A percentile compares a stretch with the other conserved stretches of the same genome.
These are phyloP conservation scores for Tadarida brasiliensis DNA, from an alignment of 2,797 vertebrate genomes.

Conservation along the genomic window DNA sequence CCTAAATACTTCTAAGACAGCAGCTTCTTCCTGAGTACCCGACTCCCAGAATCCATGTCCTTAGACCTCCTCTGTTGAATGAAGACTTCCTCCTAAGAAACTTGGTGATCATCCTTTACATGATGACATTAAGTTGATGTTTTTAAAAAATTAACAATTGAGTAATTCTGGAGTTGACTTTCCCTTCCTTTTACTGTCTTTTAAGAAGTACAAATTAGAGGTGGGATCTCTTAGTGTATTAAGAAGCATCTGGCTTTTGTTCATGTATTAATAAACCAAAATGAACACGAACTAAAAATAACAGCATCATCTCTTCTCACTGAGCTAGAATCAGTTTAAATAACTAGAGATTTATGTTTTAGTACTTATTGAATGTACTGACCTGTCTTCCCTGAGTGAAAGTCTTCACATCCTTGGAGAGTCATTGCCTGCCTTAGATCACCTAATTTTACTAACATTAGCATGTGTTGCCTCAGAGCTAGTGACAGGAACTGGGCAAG, in stretches of 20 bases:
- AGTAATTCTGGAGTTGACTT: background rate
- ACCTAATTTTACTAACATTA: background rate
- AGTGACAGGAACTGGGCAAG: background rate
- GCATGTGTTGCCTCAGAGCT: background rate
- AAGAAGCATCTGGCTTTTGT: background rate
- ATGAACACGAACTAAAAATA: background rate
- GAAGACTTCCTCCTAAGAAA: background rate
- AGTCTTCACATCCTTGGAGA: background rate
- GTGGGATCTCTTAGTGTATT: background rate
- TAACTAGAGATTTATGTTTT: background rate
- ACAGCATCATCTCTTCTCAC: background rate
- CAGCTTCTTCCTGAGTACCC: background rate
- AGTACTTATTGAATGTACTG: background rate
- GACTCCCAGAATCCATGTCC: background rate
- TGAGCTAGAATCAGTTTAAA: slow-evolving; percentile 8
- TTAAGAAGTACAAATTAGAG: background rate
- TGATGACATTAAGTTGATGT: background rate
- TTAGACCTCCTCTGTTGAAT: background rate
- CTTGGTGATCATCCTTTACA: background rate
- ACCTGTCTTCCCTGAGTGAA: background rate
- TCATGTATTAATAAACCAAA: background rate
- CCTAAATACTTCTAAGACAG: background rate
- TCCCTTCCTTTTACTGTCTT: background rate
- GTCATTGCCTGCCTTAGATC: background rate
- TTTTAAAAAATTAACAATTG: background rate